Conservation (phyloP, 2,113 vertebrate genomes). For the Sebastes schlegelii region DNA sequence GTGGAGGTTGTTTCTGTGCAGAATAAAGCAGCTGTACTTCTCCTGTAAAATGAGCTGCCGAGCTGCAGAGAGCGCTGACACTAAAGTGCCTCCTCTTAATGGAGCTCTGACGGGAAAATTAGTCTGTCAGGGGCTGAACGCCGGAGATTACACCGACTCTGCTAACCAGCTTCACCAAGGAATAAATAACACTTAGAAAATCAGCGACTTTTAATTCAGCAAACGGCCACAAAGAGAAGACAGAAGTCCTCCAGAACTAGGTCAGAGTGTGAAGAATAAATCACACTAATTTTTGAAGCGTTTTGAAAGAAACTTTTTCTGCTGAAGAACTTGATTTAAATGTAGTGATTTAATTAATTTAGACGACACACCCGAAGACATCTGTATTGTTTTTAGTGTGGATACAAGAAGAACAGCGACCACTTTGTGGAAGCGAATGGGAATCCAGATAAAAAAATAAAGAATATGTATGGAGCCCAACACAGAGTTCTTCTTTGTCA, state of each 20-base stretch:
- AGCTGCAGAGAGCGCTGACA: slow-evolving; percentile 13
- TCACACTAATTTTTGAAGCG: not conserved
- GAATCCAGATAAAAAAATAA: not conserved
- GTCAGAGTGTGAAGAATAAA: slow-evolving; percentile 3
- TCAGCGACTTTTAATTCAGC: slow-evolving; percentile 34
- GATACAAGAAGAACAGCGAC: not conserved
- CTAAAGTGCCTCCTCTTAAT: slow-evolving; percentile 21
- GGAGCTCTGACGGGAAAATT: slow-evolving; percentile 44
- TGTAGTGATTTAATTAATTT: not conserved
- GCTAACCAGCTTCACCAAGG: slow-evolving; percentile 18
- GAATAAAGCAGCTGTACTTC: not conserved
- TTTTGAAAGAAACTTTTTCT: slow-evolving; percentile 1
- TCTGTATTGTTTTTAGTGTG: not conserved
- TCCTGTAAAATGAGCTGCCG: not conserved
- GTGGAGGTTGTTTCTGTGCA: not conserved
- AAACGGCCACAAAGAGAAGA: slow-evolving; percentile 16
- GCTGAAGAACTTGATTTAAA: not conserved
- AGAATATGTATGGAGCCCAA: not conserved
- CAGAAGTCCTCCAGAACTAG: slow-evolving; percentile 15
- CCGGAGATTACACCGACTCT: slow-evolving; percentile 31
- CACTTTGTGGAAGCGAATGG: not conserved
- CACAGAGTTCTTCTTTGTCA: no score
- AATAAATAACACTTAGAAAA: slow-evolving; percentile 58
- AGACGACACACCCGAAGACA: not conserved
- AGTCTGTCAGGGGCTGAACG: slow-evolving; percentile 32